A percentile compares a stretch with the other conserved stretches of the same genome.
Evolutionary conservation across 2,888 invertebrate species (phyloP).

Genomic region (Lycaena phlaeas): DNA sequence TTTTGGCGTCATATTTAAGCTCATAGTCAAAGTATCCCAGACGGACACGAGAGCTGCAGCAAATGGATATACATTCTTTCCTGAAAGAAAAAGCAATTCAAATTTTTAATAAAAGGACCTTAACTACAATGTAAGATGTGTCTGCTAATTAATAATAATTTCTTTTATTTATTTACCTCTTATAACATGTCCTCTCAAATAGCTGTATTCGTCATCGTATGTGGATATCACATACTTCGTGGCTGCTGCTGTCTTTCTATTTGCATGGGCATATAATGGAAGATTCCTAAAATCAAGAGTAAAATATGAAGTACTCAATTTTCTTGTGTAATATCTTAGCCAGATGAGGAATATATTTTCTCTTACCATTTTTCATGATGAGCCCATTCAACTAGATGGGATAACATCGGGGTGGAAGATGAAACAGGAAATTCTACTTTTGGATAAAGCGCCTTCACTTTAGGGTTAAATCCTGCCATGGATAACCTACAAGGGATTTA

Average conservation of each 20-base stretch:
- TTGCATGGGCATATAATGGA: not conserved
- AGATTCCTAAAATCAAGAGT: slow-evolving; percentile 2
- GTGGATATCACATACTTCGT: slow-evolving; percentile 55
- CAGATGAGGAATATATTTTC: too few relatives aligned
- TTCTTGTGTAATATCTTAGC: too few relatives aligned
- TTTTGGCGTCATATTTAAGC: slow-evolving; percentile 62
- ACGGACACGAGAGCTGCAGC: slow-evolving; percentile 80
- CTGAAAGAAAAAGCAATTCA: slow-evolving; percentile 38
- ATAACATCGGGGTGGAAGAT: slow-evolving; percentile 84
- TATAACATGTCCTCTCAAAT: slow-evolving; percentile 80
- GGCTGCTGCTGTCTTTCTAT: slow-evolving; percentile 67
- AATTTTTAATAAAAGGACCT: too few relatives aligned
- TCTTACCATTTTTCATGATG: slow-evolving; percentile 78
- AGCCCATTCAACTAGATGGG: slow-evolving; percentile 86
- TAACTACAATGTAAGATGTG: too few relatives aligned
- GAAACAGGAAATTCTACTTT: slow-evolving; percentile 83
- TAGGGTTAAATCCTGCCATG: slow-evolving; percentile 78
- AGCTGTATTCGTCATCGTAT: slow-evolving; percentile 74
- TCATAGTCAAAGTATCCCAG: slow-evolving; percentile 80
- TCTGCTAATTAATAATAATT: too few relatives aligned
- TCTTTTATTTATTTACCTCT: slow-evolving; percentile 69
- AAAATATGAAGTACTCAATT: too few relatives aligned
- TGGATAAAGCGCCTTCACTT: slow-evolving; percentile 81
- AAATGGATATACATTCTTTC: slow-evolving; percentile 81
- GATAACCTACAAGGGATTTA: slow-evolving; percentile 73